These are phyloP conservation scores for Daphoenositta chrysoptera DNA, from an alignment of 2,113 vertebrate species.

Conservation along the genomic window DNA sequence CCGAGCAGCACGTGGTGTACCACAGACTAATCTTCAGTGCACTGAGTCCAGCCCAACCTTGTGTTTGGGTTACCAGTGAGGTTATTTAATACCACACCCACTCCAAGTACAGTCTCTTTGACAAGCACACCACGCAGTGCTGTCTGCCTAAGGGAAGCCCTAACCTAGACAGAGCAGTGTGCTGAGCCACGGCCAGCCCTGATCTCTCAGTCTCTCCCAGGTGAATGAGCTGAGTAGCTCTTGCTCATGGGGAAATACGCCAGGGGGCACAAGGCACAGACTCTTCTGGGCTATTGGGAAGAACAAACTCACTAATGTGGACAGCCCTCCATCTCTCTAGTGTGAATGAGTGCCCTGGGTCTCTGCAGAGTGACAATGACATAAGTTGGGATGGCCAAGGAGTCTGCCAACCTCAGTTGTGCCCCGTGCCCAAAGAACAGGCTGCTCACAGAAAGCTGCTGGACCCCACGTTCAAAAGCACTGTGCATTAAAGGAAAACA, in stretches of 20 bases:
- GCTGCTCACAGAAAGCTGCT: not conserved
- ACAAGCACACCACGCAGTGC: not conserved
- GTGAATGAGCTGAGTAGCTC: not conserved
- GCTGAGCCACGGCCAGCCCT: not conserved
- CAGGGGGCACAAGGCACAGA: not conserved
- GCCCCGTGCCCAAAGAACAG: not conserved
- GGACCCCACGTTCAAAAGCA: not conserved
- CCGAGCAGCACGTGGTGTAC: not conserved
- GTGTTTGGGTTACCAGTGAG: not conserved
- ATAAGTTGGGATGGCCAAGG: not conserved
- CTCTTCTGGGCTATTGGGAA: not conserved
- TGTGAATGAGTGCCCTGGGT: not conserved
- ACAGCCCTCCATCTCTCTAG: not conserved
- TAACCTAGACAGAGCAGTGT: not conserved
- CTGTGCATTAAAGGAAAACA: not conserved
- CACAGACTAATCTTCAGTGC: not conserved
- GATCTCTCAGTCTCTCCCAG: not conserved
- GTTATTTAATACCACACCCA: not conserved
- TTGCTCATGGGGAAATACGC: not conserved
- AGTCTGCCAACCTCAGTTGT: not conserved
- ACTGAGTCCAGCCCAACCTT: not conserved
- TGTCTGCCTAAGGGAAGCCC: not conserved
- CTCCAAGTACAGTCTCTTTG: not conserved
- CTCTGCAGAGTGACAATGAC: not conserved
- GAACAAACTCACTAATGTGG: not conserved